Evolutionary conservation across 2,797 vertebrate genomes (phyloP), one percentile per base, ranked within the genome.

Genomic region (Crax fasciolata): DNA sequence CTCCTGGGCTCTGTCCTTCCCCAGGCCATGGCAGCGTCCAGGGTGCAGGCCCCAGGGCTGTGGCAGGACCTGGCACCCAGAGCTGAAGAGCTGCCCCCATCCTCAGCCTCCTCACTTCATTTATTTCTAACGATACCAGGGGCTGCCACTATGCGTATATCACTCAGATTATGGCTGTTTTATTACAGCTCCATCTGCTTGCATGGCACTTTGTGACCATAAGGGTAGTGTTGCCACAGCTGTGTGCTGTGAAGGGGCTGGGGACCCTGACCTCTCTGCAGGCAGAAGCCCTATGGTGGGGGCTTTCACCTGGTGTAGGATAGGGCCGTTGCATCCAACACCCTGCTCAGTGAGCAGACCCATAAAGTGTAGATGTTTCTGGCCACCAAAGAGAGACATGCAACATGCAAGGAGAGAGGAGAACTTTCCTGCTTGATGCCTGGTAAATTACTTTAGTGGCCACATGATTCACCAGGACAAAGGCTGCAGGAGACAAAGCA

Each of bases 181-280:
- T 80, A 76, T 79, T 89, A 74, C 32, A 80, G 59, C 61, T 93
- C 65, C 72, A 83, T 94, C 87, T 95, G 84, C 39, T 93, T 87
- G 59, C 85, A 30, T 77, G 72, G 55, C 32, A 66, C 48, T 89
- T 80, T 57, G 65, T 30, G 41, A 67, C 52, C 52, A 20, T 71
- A 71, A 89, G 81, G 61, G 44, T 11, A 58, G 80, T 73, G 49
- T 28, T 75, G 48, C 43, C 68, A 59, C 5, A 2, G 67, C 38
- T 13, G 44, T 46, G 16, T 4, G 25, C 25, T 3, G 11, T 10
- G 43, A 25, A 57, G 1, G 1, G 57, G 35, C n/a, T 32, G 23
- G 57, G n/a, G 38, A 76, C 28, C 39, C 2, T 18, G 55, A 74
- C 48, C 28, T 73, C 43, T 82, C 38, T 1, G 0, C 66, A 41